Conservation (phyloP, 2,113 vertebrate genomes). For the Neomonachus schauinslandi region DNA sequence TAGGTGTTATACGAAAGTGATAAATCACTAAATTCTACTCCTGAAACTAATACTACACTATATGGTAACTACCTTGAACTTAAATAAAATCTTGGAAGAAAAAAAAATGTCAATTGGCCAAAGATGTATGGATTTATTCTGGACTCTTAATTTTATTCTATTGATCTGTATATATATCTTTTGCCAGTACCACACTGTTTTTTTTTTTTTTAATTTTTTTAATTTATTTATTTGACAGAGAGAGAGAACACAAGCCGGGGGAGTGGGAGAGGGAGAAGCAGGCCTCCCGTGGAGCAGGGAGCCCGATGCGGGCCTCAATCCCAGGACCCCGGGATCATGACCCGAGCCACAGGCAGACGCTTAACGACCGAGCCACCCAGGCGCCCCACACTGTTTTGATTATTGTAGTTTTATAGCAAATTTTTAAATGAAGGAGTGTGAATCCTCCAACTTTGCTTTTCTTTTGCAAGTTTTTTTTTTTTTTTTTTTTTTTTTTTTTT, state of each 20-base stretch:
- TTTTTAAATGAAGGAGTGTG: neutral
- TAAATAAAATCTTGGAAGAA: neutral
- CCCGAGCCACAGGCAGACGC: too few relatives aligned
- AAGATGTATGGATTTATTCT: neutral
- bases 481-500: neutral
- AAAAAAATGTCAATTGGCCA: neutral
- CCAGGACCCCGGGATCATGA: too few relatives aligned
- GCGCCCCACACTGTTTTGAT: neutral
- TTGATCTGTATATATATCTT: neutral
- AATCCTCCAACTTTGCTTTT: neutral
- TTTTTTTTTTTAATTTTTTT: too few relatives aligned
- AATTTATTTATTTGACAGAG: too few relatives aligned
- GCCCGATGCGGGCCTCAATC: too few relatives aligned
- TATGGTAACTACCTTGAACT: neutral
- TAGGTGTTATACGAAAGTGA: neutral
- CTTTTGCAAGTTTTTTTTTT: neutral
- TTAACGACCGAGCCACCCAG: too few relatives aligned
- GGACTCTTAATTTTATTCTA: neutral
- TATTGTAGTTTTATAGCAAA: neutral
- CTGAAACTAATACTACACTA: neutral
- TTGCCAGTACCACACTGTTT: neutral
- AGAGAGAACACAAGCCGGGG: too few relatives aligned
- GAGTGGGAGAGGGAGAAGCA: too few relatives aligned
- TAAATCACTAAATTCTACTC: neutral
- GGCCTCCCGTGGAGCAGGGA: too few relatives aligned